Conservation (phyloP, 2,797 vertebrate species). For the Heterohyrax brucei region DNA sequence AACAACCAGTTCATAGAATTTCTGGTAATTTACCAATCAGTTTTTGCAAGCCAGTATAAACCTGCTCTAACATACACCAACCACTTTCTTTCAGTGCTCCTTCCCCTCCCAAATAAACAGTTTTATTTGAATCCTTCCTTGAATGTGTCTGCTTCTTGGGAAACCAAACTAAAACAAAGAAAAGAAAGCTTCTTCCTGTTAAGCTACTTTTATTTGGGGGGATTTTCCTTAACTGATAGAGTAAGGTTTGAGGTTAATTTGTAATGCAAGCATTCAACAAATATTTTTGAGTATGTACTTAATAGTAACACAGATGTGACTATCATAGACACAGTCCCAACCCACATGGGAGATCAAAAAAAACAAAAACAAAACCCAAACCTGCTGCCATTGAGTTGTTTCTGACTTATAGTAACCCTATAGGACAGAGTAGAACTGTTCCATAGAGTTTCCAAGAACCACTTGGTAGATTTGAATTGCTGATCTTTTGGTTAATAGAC, state of each 20-base stretch:
- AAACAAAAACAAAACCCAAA: no score
- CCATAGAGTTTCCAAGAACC: no score
- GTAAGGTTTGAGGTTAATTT: neutral
- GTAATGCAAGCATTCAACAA: neutral
- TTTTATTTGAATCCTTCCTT: constrained; percentile 25
- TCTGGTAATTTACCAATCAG: no score
- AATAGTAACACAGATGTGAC: neutral
- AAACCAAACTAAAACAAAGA: neutral
- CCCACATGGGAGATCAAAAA: neutral
- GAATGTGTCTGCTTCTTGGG: neutral
- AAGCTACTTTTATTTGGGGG: neutral
- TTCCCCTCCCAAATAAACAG: neutral
- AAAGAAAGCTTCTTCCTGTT: neutral
- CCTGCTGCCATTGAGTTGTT: no score
- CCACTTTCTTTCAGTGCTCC: neutral
- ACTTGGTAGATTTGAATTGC: no score
- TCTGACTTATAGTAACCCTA: no score
- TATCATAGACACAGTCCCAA: neutral
- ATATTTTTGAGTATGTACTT: neutral
- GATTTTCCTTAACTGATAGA: neutral
- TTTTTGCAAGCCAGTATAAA: no score
- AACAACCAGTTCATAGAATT: no score
- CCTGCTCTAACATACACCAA: neutral
- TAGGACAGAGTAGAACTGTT: no score
- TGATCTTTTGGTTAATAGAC: no score